phyloP scores from a whole-genome alignment of 1,140 invertebrate species.

The Amyelois transitella region DNA sequence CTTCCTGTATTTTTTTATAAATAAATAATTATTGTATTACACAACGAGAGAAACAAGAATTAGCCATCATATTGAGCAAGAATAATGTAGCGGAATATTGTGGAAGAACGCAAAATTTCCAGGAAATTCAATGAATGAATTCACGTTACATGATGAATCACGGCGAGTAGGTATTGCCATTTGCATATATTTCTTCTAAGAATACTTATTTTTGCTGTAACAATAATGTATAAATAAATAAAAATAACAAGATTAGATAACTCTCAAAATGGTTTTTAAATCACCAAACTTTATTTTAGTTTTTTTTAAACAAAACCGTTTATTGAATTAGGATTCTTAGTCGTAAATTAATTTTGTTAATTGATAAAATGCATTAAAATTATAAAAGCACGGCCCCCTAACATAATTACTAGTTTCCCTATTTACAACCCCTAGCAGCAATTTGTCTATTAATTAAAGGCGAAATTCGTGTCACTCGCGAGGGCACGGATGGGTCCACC shows the following conservation, averaged over 20 bases:
- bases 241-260: too few species aligned
- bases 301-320: too few species aligned
- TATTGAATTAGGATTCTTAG: neutral
- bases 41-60: neutral
- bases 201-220: too few species aligned
- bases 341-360: neutral
- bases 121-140: too few species aligned
- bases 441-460: conserved; percentile 61
- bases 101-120: neutral
- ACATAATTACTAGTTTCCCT: conserved; percentile 10
- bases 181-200: neutral
- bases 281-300: too few species aligned
- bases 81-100: neutral
- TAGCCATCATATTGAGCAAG: conserved; percentile 2
- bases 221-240: too few species aligned
- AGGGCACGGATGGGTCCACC: conserved; percentile 25
- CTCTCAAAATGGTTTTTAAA: too few species aligned
- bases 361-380: neutral
- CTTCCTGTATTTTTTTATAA: too few species aligned
- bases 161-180: neutral
- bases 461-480: conserved; percentile 23
- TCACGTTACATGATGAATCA: neutral
- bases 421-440: conserved; percentile 44
- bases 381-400: conserved; percentile 24
- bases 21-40: neutral